phyloP scores from a whole-genome alignment of 2,888 invertebrate genomes.

The Synergus umbraculus region DNA sequence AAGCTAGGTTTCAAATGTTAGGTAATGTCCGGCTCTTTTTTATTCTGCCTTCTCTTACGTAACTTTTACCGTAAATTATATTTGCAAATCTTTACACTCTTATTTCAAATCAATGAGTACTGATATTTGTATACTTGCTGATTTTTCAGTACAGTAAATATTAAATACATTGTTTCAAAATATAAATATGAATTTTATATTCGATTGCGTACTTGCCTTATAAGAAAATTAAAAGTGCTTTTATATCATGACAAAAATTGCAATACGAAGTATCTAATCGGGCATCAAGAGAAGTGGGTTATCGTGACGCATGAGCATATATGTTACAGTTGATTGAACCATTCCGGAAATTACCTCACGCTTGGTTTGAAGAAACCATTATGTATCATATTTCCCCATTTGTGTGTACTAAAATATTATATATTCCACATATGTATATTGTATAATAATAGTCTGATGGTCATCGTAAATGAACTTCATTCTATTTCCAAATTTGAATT shows the following conservation, averaged over 20 bases:
- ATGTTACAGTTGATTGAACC: neutral
- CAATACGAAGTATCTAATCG: neutral
- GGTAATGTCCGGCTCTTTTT: no score
- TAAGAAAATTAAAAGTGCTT: neutral
- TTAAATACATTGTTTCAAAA: no score
- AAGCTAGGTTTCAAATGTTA: no score
- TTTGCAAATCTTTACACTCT: no score
- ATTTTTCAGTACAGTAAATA: no score
- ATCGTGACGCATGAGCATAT: neutral
- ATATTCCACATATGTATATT: neutral
- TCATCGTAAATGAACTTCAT: no score
- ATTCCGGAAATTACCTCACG: neutral
- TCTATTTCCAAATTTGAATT: neutral
- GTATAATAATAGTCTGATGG: neutral
- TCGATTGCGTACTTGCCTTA: neutral
- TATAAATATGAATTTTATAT: no score
- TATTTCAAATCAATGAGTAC: no score
- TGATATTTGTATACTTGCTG: no score
- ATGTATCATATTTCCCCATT: neutral
- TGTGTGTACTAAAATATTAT: neutral
- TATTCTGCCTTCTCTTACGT: no score
- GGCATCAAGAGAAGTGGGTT: neutral
- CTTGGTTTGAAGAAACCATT: neutral
- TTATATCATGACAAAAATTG: neutral
- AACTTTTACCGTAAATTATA: no score